Conservation (phyloP, 2,888 invertebrate species). For the Melitaea athalia region DNA sequence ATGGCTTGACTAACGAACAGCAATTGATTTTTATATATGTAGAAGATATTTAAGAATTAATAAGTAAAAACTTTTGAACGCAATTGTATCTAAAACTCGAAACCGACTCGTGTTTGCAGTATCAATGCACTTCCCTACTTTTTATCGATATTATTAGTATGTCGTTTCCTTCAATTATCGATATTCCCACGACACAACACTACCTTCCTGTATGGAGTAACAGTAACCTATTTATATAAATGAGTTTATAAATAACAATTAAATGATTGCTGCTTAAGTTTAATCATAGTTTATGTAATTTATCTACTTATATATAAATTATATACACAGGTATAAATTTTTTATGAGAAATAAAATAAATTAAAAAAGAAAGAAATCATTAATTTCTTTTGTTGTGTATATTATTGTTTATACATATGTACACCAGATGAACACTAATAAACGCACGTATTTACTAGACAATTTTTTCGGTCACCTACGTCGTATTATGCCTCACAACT, state of each 20-base stretch:
- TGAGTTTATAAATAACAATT: neutral
- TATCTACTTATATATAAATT: neutral
- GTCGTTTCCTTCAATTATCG: constrained; percentile 1
- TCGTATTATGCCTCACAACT: too few species aligned
- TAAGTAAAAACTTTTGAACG: constrained; percentile 11
- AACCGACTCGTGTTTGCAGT: constrained; percentile 15
- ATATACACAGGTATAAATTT: neutral
- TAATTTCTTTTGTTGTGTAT: too few species aligned
- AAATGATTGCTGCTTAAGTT: neutral
- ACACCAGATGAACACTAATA: too few species aligned
- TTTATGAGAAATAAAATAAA: neutral
- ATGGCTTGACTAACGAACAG: too few species aligned
- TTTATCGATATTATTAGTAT: constrained; percentile 29
- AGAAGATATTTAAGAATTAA: too few species aligned
- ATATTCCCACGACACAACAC: constrained; percentile 3
- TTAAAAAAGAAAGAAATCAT: too few species aligned
- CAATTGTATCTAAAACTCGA: constrained; percentile 13
- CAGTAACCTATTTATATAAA: constrained; percentile 11
- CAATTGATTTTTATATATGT: too few species aligned
- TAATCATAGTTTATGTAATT: neutral
- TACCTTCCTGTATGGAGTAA: constrained; percentile 6
- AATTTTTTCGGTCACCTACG: too few species aligned
- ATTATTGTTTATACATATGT: too few species aligned
- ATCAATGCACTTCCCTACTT: constrained; percentile 34
- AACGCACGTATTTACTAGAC: too few species aligned